Base-by-base conservation (phyloP, 1,140 invertebrate species). In the Meloidogyne exigua region DNA sequence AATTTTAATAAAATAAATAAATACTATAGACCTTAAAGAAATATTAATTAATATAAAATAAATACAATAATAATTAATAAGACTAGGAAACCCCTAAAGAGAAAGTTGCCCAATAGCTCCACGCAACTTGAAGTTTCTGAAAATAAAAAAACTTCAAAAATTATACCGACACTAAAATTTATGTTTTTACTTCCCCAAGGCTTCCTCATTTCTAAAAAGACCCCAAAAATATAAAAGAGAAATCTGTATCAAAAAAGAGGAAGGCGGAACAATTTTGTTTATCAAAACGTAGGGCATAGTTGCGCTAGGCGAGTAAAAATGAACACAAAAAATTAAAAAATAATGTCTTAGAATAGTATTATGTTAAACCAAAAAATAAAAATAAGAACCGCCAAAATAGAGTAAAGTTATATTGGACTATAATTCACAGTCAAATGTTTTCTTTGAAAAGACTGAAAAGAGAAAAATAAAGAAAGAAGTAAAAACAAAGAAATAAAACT, bases 241-340 rank as follows among this genome's bases (percentile, higher is more conserved):
- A 39, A 10, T 39, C 36, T 39, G 36, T 39, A 39, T 39, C 36
- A 39, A 39, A 39, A 39, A 39, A 39, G 3, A 39, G 10, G 9
- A 57, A 57, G n/a, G 49, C 49, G 49, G 49, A 57, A 57, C 7
- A 57, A 57, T 57, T 57, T 57, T 9, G 49, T 5, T 7, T 57
- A 57, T 57, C 49, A 57, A 57, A 57, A 57, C 49, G 49, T 57
- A n/a, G 49, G 49, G 49, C 49, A 57, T 57, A 57, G 13, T 57
- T 57, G 49, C 49, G 49, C n/a, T 18, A 57, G 49, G 49, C 49
- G 4, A 57, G 10, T 9, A 57, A 57, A 49, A 49, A 49, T 18
- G 7, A 49, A 18, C 3, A 49, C 18, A 49, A 49, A 15, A 18
- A 49, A 49, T 18, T 3, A 49, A 18, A 49, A 11, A 49, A 18